Evolutionary conservation across 92 coral and sea anemone genomes (phyloP).

Genomic region (Zoanthus sansibaricus): DNA sequence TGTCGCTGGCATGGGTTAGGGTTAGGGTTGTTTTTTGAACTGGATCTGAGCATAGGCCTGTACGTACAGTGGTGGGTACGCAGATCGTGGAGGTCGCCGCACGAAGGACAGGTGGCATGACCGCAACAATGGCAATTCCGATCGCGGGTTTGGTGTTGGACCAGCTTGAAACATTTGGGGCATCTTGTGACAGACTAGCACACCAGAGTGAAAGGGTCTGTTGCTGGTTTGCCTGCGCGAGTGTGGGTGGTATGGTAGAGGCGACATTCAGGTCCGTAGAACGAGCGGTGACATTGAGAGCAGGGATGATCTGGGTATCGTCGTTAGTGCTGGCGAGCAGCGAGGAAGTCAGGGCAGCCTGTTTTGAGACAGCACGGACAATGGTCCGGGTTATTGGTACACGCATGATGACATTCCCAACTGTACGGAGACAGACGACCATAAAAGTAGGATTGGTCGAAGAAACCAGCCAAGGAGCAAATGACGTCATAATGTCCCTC

Average conservation of each 20-base stretch:
- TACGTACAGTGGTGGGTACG: not conserved
- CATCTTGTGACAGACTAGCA: not conserved
- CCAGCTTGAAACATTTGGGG: not conserved
- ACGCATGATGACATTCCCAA: slow-evolving; percentile 28
- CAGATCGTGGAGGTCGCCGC: not conserved
- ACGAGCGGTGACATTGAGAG: not conserved
- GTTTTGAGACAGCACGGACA: slow-evolving; percentile 23
- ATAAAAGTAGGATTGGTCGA: slow-evolving; percentile 22
- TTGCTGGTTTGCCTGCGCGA: not conserved
- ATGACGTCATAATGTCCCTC: slow-evolving; percentile 50
- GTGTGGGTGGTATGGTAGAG: not conserved
- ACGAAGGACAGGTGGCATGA: not conserved
- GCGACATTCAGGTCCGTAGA: not conserved
- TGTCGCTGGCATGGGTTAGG: not conserved
- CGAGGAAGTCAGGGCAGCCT: slow-evolving; percentile 10
- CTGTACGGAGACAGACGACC: slow-evolving; percentile 3
- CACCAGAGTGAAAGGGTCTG: not conserved
- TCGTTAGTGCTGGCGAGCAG: not conserved
- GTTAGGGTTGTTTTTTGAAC: not conserved
- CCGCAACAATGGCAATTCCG: not conserved
- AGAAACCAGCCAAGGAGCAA: slow-evolving; percentile 44
- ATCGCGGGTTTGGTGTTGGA: too few species aligned
- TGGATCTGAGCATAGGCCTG: not conserved
- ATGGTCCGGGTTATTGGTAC: slow-evolving; percentile 19
- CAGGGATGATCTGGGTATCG: not conserved